Conservation (phyloP, 2,888 invertebrate genomes). For the Torymus tubicola region DNA sequence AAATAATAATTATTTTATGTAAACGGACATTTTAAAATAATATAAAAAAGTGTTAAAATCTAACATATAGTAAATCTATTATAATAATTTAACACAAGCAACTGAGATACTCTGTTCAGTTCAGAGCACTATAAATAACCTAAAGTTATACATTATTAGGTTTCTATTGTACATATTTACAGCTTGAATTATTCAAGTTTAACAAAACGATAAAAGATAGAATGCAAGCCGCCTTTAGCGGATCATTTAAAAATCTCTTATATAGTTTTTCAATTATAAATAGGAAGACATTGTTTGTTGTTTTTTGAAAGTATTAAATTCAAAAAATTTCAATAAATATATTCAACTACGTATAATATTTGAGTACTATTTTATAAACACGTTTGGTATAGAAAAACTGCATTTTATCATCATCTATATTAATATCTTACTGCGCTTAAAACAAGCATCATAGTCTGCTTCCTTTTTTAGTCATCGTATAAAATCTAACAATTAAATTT, state of each 20-base stretch:
- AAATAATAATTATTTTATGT: background rate
- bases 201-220: background rate
- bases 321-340: too few relatives aligned
- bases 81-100: constrained; percentile 12
- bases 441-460: too few relatives aligned
- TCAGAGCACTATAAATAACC: constrained; percentile 15
- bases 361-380: too few relatives aligned
- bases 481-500: too few relatives aligned
- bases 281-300: too few relatives aligned
- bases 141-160: background rate
- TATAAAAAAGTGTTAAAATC: background rate
- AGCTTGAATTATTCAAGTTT: constrained; percentile 12
- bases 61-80: background rate
- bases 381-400: too few relatives aligned
- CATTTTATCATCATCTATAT: too few relatives aligned
- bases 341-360: too few relatives aligned
- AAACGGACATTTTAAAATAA: constrained; percentile 6
- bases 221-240: background rate
- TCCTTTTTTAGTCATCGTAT: too few relatives aligned
- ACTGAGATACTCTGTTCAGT: background rate
- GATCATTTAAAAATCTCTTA: background rate
- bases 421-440: too few relatives aligned
- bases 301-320: background rate
- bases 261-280: background rate
- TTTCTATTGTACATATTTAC: constrained; percentile 39